These are phyloP conservation scores for Ammospiza nelsoni DNA, from an alignment of 2,113 vertebrate genomes.

Conservation along the genomic window DNA sequence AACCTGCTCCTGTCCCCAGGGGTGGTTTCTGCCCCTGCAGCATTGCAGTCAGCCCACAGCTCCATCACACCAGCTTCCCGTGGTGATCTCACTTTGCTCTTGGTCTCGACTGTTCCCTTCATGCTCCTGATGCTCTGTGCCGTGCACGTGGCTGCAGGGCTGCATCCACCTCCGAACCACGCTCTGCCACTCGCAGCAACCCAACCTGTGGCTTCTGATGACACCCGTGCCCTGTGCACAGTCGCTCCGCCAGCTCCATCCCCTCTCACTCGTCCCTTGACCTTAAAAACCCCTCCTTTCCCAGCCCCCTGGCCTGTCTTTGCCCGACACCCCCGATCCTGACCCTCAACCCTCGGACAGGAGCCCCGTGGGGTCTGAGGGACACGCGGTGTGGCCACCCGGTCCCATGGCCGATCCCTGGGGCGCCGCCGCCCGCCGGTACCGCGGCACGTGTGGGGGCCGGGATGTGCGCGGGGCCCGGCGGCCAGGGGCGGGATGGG, in stretches of 20 bases:
- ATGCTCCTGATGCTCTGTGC: neutral
- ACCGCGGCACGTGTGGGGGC: neutral
- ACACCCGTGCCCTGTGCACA: neutral
- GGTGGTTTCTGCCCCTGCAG: neutral
- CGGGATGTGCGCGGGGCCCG: neutral
- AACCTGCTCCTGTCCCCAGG: neutral
- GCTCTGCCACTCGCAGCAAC: neutral
- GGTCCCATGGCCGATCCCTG: neutral
- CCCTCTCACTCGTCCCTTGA: neutral
- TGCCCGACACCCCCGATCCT: neutral
- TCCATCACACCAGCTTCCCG: neutral
- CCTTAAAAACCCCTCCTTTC: neutral
- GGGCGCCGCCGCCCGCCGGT: neutral
- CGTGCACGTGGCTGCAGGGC: neutral
- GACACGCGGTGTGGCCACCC: neutral
- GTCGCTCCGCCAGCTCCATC: neutral
- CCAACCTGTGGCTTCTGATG: neutral
- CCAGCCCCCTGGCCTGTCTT: neutral
- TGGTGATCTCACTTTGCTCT: neutral
- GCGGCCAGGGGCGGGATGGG: neutral
- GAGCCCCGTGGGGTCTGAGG: neutral
- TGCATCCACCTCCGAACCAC: neutral
- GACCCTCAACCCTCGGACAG: rapidly evolving
- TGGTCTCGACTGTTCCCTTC: neutral
- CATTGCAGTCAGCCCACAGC: neutral